Conservation (phyloP, 2,888 invertebrate species). For the Copidosoma aretas region DNA sequence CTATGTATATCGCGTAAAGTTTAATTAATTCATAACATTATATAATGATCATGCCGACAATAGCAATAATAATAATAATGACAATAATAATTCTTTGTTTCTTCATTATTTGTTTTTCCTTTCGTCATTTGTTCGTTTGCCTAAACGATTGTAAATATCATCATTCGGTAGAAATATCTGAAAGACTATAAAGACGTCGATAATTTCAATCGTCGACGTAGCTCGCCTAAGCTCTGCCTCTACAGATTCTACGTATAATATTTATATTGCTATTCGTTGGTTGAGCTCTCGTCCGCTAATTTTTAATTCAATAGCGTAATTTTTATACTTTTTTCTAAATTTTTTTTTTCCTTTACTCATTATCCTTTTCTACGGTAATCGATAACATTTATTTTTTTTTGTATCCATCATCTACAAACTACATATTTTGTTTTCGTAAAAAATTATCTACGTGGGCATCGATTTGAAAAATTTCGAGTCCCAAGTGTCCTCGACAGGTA, state of each 20-base stretch:
- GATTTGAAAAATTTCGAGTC: constrained; percentile 21
- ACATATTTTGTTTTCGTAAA: constrained; percentile 35
- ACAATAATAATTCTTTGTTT: constrained; percentile 18
- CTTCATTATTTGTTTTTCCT: background rate
- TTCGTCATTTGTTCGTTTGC: background rate
- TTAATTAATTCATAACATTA: constrained; percentile 33
- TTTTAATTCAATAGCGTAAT: constrained; percentile 19
- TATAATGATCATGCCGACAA: constrained; percentile 25
- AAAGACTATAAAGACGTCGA: constrained; percentile 41
- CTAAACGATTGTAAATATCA: constrained; percentile 16
- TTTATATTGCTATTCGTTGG: constrained; percentile 48
- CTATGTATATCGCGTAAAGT: constrained; percentile 33
- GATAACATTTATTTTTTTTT: constrained; percentile 18
- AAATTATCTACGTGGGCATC: constrained; percentile 26
- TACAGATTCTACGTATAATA: constrained; percentile 36
- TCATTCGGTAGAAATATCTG: constrained; percentile 35
- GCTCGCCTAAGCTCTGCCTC: constrained; percentile 35
- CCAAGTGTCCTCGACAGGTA: constrained; percentile 12
- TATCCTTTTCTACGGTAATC: constrained; percentile 26
- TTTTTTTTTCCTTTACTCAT: constrained; percentile 18
- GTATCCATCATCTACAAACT: constrained; percentile 13
- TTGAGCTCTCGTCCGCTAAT: constrained; percentile 45
- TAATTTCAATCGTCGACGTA: constrained; percentile 14
- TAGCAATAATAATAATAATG: constrained; percentile 33
- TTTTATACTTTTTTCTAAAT: constrained; percentile 22